These are phyloP conservation scores for Antennarius maculatus DNA, from an alignment of 2,797 vertebrate species.

Conservation along the genomic window DNA sequence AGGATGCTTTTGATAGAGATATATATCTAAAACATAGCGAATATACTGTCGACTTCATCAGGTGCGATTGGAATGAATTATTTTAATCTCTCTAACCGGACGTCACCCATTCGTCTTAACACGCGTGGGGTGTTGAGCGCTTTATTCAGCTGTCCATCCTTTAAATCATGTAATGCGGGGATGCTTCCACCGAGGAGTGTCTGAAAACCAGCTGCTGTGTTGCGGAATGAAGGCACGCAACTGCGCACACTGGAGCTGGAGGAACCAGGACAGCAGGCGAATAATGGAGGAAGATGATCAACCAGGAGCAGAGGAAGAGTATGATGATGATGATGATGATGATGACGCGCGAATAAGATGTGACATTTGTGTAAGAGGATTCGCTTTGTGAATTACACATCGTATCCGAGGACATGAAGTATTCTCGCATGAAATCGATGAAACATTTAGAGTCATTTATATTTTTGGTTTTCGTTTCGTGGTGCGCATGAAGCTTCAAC, in stretches of 20 bases:
- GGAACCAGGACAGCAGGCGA: neutral
- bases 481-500: conserved; percentile 12
- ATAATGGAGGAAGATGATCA: neutral
- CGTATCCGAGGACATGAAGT: neutral
- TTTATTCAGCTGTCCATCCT: conserved; percentile 15
- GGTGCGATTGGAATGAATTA: conserved; percentile 1
- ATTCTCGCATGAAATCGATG: neutral
- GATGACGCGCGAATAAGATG: neutral
- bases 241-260: conserved; percentile 9
- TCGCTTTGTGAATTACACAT: conserved; percentile 8
- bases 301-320: neutral
- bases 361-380: neutral
- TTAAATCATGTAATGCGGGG: neutral
- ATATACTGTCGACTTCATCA: too few relatives aligned
- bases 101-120: conserved; percentile 1
- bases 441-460: conserved; percentile 19
- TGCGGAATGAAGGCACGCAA: conserved; percentile 29
- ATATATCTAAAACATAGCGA: conserved; percentile 32
- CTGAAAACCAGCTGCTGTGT: conserved; percentile 21
- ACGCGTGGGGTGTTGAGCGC: conserved; percentile 23
- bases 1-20: conserved; percentile 31
- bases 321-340: neutral
- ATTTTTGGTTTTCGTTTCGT: conserved; percentile 8
- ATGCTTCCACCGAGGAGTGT: conserved; percentile 5
- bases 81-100: conserved; percentile 6